phyloP scores from a whole-genome alignment of 2,113 vertebrate species.

The Bostrychus sinensis region DNA sequence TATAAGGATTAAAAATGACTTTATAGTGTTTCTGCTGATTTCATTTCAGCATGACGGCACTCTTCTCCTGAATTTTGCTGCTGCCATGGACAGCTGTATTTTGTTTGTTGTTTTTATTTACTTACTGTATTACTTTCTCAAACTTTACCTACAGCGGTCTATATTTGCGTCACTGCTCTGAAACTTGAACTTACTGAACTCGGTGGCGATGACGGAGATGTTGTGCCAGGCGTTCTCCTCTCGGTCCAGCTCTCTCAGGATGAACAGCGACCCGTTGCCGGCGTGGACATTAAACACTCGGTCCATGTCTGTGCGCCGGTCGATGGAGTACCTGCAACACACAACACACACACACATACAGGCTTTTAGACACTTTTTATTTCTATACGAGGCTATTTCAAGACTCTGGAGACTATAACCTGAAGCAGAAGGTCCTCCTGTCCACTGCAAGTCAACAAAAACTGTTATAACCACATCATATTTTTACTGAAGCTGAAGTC shows the following conservation, averaged over 20 bases:
- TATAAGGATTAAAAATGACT: too few relatives aligned
- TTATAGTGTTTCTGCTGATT: too few relatives aligned
- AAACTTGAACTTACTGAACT: conserved; percentile 87
- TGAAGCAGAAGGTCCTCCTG: too few relatives aligned
- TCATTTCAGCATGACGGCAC: too few relatives aligned
- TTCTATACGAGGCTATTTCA: background rate
- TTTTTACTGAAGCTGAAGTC: too few relatives aligned
- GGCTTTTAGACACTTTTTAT: background rate
- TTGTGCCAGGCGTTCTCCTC: conserved; percentile 94
- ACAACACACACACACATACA: conserved; percentile 22
- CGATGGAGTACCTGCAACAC: conserved; percentile 89
- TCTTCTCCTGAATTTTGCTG: too few relatives aligned
- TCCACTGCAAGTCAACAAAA: too few relatives aligned
- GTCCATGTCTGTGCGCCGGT: conserved; percentile 96
- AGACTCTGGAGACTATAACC: too few relatives aligned
- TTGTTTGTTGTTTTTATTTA: too few relatives aligned
- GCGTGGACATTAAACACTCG: conserved; percentile 93
- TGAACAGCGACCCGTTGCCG: conserved; percentile 91
- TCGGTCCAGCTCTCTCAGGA: conserved; percentile 90
- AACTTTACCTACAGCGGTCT: background rate
- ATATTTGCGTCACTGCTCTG: background rate
- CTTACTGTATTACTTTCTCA: too few relatives aligned
- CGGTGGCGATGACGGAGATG: conserved; percentile 91
- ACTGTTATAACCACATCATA: too few relatives aligned
- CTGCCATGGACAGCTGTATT: too few relatives aligned